Percentiles rank a stretch among this genome's conserved stretches.
These are phyloP conservation scores for Empis stercorea DNA, from an alignment of 2,888 invertebrate species.

Conservation along the genomic window DNA sequence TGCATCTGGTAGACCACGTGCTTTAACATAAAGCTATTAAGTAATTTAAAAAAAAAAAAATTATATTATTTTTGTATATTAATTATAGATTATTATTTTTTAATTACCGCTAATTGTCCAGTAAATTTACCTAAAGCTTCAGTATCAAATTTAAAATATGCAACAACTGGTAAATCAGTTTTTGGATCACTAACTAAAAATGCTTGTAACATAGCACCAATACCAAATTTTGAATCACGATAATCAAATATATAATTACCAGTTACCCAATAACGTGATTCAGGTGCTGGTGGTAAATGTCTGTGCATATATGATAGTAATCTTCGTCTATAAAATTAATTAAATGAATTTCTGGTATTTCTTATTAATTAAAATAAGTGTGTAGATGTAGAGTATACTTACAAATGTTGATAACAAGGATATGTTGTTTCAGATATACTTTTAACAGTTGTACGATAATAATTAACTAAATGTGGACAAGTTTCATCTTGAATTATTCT, in stretches of 20 bases:
- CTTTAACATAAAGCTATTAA: constrained; percentile 47
- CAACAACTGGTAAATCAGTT: constrained; percentile 51
- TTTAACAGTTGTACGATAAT: constrained; percentile 56
- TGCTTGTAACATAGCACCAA: constrained; percentile 45
- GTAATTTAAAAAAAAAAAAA: neutral
- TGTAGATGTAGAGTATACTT: too few relatives aligned
- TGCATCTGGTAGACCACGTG: constrained; percentile 36
- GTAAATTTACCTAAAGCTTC: constrained; percentile 44
- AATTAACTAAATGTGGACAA: constrained; percentile 51
- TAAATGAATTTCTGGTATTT: too few relatives aligned
- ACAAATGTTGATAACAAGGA: constrained; percentile 54
- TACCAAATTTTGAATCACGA: constrained; percentile 47
- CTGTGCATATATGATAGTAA: constrained; percentile 52
- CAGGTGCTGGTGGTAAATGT: constrained; percentile 44
- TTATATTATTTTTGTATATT: neutral
- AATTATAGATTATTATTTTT: neutral
- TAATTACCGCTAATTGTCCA: constrained; percentile 42
- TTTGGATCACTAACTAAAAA: constrained; percentile 51
- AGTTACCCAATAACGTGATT: constrained; percentile 48
- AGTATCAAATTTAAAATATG: constrained; percentile 42
- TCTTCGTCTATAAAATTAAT: constrained; percentile 41
- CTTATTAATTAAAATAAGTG: too few relatives aligned
- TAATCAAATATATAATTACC: constrained; percentile 60
- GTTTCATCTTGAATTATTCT: constrained; percentile 51
- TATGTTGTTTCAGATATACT: constrained; percentile 53